These are phyloP conservation scores for Drosophila paramelanica DNA, from an alignment of 2,888 invertebrate species.

Conservation along the genomic window DNA sequence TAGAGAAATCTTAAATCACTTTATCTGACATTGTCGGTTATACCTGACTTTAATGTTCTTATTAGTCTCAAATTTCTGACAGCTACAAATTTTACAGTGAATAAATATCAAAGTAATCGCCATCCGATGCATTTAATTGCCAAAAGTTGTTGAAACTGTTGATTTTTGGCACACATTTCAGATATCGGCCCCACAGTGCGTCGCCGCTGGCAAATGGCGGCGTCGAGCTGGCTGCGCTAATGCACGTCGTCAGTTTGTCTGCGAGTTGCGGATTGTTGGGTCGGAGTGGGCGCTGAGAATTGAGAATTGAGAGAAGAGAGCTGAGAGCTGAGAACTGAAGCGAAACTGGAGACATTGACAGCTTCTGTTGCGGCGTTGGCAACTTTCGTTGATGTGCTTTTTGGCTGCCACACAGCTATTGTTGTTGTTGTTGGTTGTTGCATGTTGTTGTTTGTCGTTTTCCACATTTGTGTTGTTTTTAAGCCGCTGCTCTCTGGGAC, in stretches of 20 bases:
- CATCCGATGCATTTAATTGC: no score
- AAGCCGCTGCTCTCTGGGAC: conserved; percentile 4
- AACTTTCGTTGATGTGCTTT: conserved; percentile 26
- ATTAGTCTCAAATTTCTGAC: no score
- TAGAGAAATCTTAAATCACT: no score
- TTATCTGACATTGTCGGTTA: no score
- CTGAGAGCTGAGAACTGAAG: background rate
- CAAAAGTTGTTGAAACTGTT: no score
- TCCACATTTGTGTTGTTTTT: conserved; percentile 31
- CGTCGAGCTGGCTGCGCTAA: conserved; percentile 43
- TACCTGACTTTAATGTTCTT: no score
- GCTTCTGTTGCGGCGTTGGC: conserved; percentile 31
- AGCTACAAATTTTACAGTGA: no score
- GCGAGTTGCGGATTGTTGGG: conserved; percentile 9
- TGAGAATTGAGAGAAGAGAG: background rate
- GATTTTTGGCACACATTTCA: background rate
- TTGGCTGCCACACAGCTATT: conserved; percentile 14
- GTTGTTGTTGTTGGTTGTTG: background rate
- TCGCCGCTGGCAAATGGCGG: conserved; percentile 12
- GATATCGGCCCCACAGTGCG: background rate
- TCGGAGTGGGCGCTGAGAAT: background rate
- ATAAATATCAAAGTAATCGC: no score
- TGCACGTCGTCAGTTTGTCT: conserved; percentile 62
- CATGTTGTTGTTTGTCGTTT: background rate
- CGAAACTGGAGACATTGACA: conserved; percentile 39